Conservation (phyloP, 2,797 vertebrate genomes). For the Myotis daubentonii region DNA sequence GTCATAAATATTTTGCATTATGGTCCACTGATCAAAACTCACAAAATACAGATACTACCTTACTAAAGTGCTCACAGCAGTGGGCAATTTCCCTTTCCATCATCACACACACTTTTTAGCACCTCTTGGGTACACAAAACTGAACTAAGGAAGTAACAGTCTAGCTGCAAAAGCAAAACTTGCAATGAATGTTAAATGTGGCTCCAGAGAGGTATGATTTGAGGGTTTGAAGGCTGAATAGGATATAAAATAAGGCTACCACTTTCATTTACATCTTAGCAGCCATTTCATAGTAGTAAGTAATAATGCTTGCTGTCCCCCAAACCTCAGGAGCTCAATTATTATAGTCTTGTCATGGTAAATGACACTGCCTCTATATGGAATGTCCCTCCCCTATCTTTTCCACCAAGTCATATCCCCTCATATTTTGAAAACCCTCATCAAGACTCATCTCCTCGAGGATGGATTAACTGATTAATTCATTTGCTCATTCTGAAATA, state of each 20-base stretch:
- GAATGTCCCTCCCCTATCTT: not conserved
- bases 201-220: not conserved
- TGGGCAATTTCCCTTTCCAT: not conserved
- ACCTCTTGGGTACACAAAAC: not conserved
- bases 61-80: not conserved
- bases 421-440: not conserved
- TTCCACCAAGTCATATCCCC: not conserved
- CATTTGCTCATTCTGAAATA: conserved; percentile 9
- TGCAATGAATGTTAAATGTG: not conserved
- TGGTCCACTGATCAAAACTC: conserved; percentile 5
- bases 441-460: not conserved
- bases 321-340: not conserved
- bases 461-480: not conserved
- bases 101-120: not conserved
- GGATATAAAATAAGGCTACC: not conserved
- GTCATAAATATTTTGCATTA: conserved; percentile 26
- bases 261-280: not conserved
- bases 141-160: not conserved
- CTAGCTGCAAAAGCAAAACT: not conserved
- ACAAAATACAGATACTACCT: not conserved
- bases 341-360: not conserved
- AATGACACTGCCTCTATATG: not conserved
- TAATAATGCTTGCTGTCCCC: not conserved
- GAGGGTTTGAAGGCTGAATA: not conserved
- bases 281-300: not conserved